These are phyloP conservation scores for Lacanobia oleracea DNA, from an alignment of 2,888 invertebrate species.

Conservation along the genomic window DNA sequence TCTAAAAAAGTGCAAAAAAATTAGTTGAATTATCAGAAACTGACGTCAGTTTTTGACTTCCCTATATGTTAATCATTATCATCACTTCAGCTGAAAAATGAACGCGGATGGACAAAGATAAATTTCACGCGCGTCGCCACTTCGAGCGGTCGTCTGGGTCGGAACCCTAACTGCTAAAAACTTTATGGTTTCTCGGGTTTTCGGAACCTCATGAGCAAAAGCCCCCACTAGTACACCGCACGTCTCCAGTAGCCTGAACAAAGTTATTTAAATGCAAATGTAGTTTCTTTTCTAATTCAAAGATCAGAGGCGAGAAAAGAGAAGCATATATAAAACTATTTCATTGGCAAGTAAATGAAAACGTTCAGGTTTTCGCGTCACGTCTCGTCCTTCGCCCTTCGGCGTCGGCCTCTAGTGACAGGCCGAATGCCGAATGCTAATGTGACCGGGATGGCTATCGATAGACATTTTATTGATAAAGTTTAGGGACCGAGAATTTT, in stretches of 20 bases:
- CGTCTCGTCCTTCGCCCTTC: conserved; percentile 53
- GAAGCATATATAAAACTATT: conserved; percentile 60
- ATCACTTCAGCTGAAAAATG: no score
- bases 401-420: conserved; percentile 40
- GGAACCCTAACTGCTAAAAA: background rate
- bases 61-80: no score
- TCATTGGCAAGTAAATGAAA: conserved; percentile 63
- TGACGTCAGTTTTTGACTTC: no score
- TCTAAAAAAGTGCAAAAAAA: background rate
- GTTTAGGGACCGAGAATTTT: background rate
- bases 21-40: no score
- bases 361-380: conserved; percentile 66
- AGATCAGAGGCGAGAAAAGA: conserved; percentile 18
- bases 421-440: conserved; percentile 62
- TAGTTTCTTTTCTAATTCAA: conserved; percentile 17
- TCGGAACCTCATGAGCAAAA: background rate
- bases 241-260: background rate
- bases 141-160: no score
- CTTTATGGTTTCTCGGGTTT: background rate
- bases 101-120: no score
- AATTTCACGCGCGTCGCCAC: no score
- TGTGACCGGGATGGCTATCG: conserved; percentile 36
- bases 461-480: conserved; percentile 50
- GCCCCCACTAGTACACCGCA: background rate
- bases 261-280: conserved; percentile 45